Evolutionary conservation across 23 tunicate species (phyloP), one percentile per base, ranked within the genome.

Genomic region (Ascidia mentula): DNA sequence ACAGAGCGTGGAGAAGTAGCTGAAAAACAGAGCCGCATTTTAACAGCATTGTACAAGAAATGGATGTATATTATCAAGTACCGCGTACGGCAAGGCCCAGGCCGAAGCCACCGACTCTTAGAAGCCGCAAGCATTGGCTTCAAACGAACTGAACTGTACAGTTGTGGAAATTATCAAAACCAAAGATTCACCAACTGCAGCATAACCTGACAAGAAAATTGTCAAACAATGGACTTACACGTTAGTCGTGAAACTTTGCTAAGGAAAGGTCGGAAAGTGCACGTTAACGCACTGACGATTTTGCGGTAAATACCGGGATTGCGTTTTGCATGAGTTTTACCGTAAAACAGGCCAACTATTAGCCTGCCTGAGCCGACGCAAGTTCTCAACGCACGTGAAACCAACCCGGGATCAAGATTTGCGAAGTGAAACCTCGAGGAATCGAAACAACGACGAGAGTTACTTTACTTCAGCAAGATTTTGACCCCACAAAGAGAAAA

Each of bases 381-480:
- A 53, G 65, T 53, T 53, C 28, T 53, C 24, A 26, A 53, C 65
- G 65, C 12, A 53, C 65, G 65, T 9, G 12, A 5, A 53, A 1
- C 65, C 65, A 53, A 28, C 13, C 65, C 65, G 65, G 65, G 12
- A 26, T 9, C 24, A 9, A 26, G 4, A 53, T 53, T 28, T 53
- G 65, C 65, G 13, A 53, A 53, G 38, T 37, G 5, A 36, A 38
- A 69, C 77, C 85, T 81, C 85, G 38, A 81, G 85, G 85, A 81
- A 60, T 81, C 85, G 36, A 37, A 81, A 81, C 61, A 46, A 65
- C 71, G 85, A 71, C 28, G 85, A 81, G 85, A 59, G 85, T 36
- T 34, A 20, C 69, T 32, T 74, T 20, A 53, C 65, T 53, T 53
- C 1, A 26, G 65, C 65, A 53, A 28, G n/a, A n/a, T n/a, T n/a